Evolutionary conservation across 2,797 vertebrate genomes (phyloP).

Genomic region (Acipenser oxyrinchus): DNA sequence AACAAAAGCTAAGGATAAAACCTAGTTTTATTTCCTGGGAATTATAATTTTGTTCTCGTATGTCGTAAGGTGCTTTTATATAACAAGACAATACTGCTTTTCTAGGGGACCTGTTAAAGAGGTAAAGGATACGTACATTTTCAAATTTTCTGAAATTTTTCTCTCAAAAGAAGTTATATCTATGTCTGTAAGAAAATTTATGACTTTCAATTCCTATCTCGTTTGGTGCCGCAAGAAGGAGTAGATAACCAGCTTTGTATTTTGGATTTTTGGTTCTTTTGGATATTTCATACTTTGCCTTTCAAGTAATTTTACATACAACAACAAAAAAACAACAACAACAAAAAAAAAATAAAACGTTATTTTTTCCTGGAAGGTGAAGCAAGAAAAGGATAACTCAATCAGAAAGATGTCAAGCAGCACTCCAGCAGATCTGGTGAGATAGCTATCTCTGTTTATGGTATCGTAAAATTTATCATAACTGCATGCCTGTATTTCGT

Average conservation of each 20-base stretch:
- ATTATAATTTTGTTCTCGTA: conserved; percentile 42
- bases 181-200: conserved; percentile 20
- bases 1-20: conserved; percentile 30
- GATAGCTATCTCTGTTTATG: conserved; percentile 8
- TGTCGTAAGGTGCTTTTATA: conserved; percentile 52
- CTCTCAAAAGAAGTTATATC: conserved; percentile 12
- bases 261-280: conserved; percentile 15
- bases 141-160: not conserved
- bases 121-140: conserved; percentile 17
- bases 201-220: conserved; percentile 14
- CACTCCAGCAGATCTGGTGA: conserved; percentile 64
- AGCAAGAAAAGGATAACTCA: conserved; percentile 28
- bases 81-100: conserved; percentile 27
- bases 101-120: conserved; percentile 33
- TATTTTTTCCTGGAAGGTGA: conserved; percentile 24
- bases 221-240: conserved; percentile 27
- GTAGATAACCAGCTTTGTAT: conserved; percentile 15
- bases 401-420: conserved; percentile 53
- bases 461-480: not conserved
- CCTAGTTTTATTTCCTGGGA: conserved; percentile 41
- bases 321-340: conserved; percentile 4
- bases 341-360: conserved; percentile 19
- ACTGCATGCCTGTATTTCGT: too few relatives aligned
- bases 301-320: conserved; percentile 12
- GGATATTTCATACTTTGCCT: conserved; percentile 5